Evolutionary conservation across 2,888 invertebrate species (phyloP), one percentile per base, ranked within the genome.

Genomic region (Dryocosmus kuriphilus): DNA sequence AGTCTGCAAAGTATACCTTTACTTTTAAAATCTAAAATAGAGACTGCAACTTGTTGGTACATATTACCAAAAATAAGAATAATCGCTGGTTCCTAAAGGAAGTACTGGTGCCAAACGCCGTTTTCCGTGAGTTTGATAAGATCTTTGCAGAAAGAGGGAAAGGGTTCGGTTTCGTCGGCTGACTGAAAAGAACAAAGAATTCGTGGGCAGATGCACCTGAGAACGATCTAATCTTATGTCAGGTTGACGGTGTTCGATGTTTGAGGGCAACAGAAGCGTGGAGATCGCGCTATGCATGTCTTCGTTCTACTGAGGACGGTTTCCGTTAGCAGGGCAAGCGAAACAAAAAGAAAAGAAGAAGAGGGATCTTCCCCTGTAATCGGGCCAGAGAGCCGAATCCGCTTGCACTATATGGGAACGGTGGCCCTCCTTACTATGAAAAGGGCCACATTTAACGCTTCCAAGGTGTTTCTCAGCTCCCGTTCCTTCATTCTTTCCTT

Each of bases 361-460:
- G 22, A 63, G 63, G 80, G 80, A 79, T 80, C 79, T 83, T 79
- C 79, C 74, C 81, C 80, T 83, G 83, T 83, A 83, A 83, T 81
- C 81, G 80, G 83, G 81, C 81, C 77, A 80, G 79, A 80, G 79
- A 75, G 83, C 81, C 83, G 83, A 83, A 80, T 80, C 74, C 77
- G 46, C 71, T 19, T 38, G 24, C 75, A 71, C 74, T 57, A 61
- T 63, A 77, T 75, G 74, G 71, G 79, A 79, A 76, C 75, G 76
- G 73, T 51, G 74, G 55, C 78, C 78, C 78, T 74, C 78, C 63
- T 55, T 77, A 81, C 78, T 62, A 79, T 79, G 77, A 80, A 76
- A 79, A 79, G 76, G 78, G 67, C 46, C 27, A 46, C 41, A 19
- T 67, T 67, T 71, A 30, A 71, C 71, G 77, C 73, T 75, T 73